A percentile compares a stretch with the other conserved stretches of the same genome.
These are phyloP conservation scores for Streptopelia turtur DNA, from an alignment of 2,797 vertebrate species.

Conservation along the genomic window DNA sequence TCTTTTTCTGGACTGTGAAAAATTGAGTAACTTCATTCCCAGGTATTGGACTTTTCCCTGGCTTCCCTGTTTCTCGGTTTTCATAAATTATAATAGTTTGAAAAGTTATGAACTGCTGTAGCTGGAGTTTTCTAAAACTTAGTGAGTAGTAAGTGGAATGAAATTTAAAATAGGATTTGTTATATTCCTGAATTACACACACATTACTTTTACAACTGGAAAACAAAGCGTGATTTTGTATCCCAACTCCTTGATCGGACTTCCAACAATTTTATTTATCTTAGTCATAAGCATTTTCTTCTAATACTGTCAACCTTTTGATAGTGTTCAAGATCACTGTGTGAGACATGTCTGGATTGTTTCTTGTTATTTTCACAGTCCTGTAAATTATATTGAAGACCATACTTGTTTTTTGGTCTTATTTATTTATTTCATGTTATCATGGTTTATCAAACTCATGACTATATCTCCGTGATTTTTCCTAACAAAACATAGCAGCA, in stretches of 20 bases:
- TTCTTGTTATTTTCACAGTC: not conserved
- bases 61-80: not conserved
- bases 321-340: not conserved
- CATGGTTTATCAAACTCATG: not conserved
- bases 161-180: slow-evolving; percentile 11
- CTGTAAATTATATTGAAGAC: not conserved
- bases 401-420: not conserved
- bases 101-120: not conserved
- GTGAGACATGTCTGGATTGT: not conserved
- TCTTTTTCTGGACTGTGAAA: not conserved
- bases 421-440: not conserved
- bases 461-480: fast-evolving
- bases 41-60: not conserved
- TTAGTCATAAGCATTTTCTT: not conserved
- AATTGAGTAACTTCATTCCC: not conserved
- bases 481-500: not conserved
- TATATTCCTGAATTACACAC: not conserved
- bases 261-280: not conserved
- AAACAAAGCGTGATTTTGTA: not conserved
- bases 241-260: not conserved
- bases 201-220: not conserved
- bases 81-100: not conserved
- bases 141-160: not conserved
- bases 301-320: not conserved
- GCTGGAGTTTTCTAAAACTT: not conserved